A percentile compares a stretch with the other conserved stretches of the same genome.
phyloP scores from a whole-genome alignment of 2,888 invertebrate species.

The Cerastis leucographa region DNA sequence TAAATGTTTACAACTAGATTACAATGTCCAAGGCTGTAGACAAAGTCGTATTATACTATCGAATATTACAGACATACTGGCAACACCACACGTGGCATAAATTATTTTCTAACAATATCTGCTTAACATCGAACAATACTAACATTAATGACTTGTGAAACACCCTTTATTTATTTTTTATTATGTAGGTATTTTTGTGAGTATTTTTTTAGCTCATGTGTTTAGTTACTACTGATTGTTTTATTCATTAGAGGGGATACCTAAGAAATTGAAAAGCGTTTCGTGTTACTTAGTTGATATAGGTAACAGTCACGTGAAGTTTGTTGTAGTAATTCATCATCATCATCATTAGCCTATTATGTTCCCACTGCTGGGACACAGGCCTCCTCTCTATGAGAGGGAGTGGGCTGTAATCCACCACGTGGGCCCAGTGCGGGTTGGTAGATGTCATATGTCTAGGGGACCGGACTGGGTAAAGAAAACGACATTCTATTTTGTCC shows the following conservation, averaged over 20 bases:
- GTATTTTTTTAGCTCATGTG: neutral
- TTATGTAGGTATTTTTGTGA: neutral
- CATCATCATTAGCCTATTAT: no score
- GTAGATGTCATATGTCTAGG: no score
- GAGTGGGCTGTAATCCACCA: no score
- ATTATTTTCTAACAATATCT: constrained; percentile 22
- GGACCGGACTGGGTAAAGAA: no score
- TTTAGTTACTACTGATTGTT: constrained; percentile 2
- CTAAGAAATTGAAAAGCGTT: neutral
- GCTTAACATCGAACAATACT: constrained; percentile 16
- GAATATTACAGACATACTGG: constrained; percentile 60
- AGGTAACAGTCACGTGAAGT: neutral
- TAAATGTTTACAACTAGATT: constrained; percentile 65
- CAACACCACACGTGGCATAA: constrained; percentile 40
- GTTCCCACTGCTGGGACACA: no score
- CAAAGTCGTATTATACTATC: constrained; percentile 53
- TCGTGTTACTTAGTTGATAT: neutral
- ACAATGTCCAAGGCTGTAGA: constrained; percentile 66
- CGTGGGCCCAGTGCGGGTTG: no score
- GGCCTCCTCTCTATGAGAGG: no score
- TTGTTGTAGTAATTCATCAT: neutral
- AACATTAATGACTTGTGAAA: constrained; percentile 2
- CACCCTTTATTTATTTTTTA: constrained; percentile 7
- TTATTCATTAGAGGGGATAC: constrained; percentile 17
- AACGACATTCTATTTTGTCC: no score